These are phyloP conservation scores for Myotis pilosus DNA, from an alignment of 2,797 vertebrate species.

Conservation along the genomic window DNA sequence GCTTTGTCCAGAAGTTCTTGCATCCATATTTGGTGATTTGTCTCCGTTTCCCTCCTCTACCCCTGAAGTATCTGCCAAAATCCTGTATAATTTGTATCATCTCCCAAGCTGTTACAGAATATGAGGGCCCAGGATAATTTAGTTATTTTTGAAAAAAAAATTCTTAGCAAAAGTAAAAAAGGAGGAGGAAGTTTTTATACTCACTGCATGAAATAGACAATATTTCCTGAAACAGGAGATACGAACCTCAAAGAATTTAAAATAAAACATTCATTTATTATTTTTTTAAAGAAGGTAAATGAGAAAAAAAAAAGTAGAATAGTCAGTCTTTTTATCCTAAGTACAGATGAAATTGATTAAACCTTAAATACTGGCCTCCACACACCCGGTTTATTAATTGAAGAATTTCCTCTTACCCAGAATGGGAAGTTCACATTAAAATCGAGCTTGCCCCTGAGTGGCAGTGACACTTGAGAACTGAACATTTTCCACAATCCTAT, in stretches of 20 bases:
- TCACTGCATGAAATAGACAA: slow-evolving; percentile 85
- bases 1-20: slow-evolving; percentile 53
- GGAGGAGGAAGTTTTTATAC: slow-evolving; percentile 72
- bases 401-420: slow-evolving; percentile 93
- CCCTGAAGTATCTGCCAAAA: slow-evolving; percentile 75
- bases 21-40: slow-evolving; percentile 72
- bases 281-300: slow-evolving; percentile 81
- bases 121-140: slow-evolving; percentile 78
- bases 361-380: slow-evolving; percentile 86
- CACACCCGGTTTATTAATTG: slow-evolving; percentile 90
- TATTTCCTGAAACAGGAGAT: slow-evolving; percentile 90
- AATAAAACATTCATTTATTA: slow-evolving; percentile 85
- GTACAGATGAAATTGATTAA: slow-evolving; percentile 96
- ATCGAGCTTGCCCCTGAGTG: slow-evolving; percentile 84
- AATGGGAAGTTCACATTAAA: slow-evolving; percentile 91
- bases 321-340: slow-evolving; percentile 86
- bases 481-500: slow-evolving; percentile 84
- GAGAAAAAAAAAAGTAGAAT: slow-evolving; percentile 80
- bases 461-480: slow-evolving; percentile 86
- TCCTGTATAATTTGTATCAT: slow-evolving; percentile 74
- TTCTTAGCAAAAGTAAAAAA: slow-evolving; percentile 69
- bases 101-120: slow-evolving; percentile 76
- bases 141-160: slow-evolving; percentile 80
- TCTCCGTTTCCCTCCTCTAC: slow-evolving; percentile 62
- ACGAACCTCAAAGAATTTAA: slow-evolving; percentile 87